These are phyloP conservation scores for Phania funesta DNA, from an alignment of 2,888 invertebrate species.

Conservation along the genomic window DNA sequence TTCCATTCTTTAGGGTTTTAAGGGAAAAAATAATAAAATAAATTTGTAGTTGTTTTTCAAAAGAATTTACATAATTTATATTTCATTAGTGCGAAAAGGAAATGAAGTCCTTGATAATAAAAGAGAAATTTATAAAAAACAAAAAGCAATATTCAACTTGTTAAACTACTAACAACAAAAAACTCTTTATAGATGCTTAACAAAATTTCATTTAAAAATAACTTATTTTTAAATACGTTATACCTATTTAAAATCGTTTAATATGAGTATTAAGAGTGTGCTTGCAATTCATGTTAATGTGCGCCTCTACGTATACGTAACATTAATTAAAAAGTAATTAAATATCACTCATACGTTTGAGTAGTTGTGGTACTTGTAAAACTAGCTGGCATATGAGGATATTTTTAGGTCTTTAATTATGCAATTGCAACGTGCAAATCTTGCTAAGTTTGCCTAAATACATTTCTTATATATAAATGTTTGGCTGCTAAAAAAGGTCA, in stretches of 20 bases:
- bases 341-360: constrained; percentile 43
- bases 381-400: neutral
- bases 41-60: neutral
- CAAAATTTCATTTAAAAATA: neutral
- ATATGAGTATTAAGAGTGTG: neutral
- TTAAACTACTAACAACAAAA: neutral
- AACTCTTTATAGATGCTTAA: neutral
- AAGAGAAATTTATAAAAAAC: neutral
- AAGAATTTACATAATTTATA: neutral
- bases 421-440: neutral
- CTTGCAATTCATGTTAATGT: neutral
- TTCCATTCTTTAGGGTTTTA: neutral
- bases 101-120: too few species aligned
- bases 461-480: too few species aligned
- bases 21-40: neutral
- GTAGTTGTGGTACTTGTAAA: neutral
- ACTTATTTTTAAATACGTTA: neutral
- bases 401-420: constrained; percentile 9
- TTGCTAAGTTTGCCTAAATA: too few species aligned
- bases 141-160: neutral
- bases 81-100: neutral
- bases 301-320: constrained; percentile 3
- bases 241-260: neutral
- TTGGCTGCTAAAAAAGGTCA: too few species aligned
- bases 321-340: constrained; percentile 50